phyloP scores from a whole-genome alignment of 1,140 invertebrate genomes.

The Geopemphigus sp. region DNA sequence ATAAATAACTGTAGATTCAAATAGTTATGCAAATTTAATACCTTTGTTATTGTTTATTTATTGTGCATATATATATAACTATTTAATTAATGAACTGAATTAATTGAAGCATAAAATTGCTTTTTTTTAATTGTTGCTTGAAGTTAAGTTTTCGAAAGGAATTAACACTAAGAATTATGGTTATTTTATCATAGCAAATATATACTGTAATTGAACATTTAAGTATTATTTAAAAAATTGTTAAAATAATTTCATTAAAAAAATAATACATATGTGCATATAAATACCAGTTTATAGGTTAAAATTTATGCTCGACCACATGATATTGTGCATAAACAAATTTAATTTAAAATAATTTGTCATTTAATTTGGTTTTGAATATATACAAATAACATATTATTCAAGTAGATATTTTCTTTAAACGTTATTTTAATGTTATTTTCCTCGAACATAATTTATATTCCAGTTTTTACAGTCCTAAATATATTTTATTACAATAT shows the following conservation, averaged over 20 bases:
- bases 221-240: constrained; percentile 9
- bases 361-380: background rate
- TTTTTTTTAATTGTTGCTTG: no score
- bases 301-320: constrained; percentile 12
- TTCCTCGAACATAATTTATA: no score
- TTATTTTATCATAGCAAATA: no score
- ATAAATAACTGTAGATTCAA: background rate
- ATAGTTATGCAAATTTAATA: background rate
- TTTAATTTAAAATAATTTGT: constrained; percentile 18
- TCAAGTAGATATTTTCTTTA: background rate
- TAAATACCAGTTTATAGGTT: constrained; percentile 13
- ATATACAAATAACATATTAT: background rate
- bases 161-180: no score
- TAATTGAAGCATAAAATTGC: no score
- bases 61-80: background rate
- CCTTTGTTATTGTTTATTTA: background rate
- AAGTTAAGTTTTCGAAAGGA: no score
- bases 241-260: constrained; percentile 14
- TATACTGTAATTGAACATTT: no score
- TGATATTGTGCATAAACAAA: background rate
- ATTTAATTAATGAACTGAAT: no score
- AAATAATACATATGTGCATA: background rate
- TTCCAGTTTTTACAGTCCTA: background rate
- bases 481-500: background rate
- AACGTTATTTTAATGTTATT: background rate